These are phyloP conservation scores for Nemurella pictetii DNA, from an alignment of 2,888 invertebrate species.

Conservation along the genomic window DNA sequence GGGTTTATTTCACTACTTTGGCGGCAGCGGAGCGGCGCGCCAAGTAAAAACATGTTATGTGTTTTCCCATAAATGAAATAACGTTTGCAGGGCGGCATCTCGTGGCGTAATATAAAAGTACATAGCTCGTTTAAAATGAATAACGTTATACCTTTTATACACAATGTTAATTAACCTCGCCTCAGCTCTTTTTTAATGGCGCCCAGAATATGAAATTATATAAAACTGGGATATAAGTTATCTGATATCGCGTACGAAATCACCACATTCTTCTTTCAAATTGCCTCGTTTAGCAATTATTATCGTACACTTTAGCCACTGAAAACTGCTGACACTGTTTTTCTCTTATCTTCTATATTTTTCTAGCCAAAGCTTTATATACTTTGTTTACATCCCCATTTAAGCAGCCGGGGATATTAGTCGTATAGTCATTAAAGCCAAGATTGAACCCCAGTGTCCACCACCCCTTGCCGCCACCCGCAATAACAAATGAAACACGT, in stretches of 20 bases:
- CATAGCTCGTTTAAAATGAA: slow-evolving; percentile 4
- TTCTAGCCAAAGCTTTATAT: slow-evolving; percentile 2
- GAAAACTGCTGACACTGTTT: slow-evolving; percentile 28
- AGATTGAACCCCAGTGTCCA: neutral
- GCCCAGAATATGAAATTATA: slow-evolving; percentile 8
- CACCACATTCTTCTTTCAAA: slow-evolving; percentile 31
- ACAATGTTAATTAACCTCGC: slow-evolving; percentile 19
- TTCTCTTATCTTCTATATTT: slow-evolving; percentile 11
- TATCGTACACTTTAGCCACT: slow-evolving; percentile 28
- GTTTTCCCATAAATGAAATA: neutral
- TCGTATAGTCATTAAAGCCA: neutral
- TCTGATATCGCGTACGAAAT: slow-evolving; percentile 22
- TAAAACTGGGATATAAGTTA: slow-evolving; percentile 17
- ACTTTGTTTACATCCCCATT: slow-evolving; percentile 25
- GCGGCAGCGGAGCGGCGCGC: neutral
- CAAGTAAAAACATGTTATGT: neutral
- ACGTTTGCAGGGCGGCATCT: neutral
- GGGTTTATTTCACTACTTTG: neutral
- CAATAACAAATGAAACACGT: neutral
- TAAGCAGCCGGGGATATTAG: slow-evolving; percentile 1
- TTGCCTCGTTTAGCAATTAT: slow-evolving; percentile 32
- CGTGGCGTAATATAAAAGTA: neutral
- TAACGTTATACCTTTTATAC: slow-evolving; percentile 2
- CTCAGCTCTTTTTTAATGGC: slow-evolving; percentile 20
- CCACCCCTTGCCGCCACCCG: neutral